Conservation (phyloP, 2,113 vertebrate genomes). For the Heterotilapia buettikoferi region DNA sequence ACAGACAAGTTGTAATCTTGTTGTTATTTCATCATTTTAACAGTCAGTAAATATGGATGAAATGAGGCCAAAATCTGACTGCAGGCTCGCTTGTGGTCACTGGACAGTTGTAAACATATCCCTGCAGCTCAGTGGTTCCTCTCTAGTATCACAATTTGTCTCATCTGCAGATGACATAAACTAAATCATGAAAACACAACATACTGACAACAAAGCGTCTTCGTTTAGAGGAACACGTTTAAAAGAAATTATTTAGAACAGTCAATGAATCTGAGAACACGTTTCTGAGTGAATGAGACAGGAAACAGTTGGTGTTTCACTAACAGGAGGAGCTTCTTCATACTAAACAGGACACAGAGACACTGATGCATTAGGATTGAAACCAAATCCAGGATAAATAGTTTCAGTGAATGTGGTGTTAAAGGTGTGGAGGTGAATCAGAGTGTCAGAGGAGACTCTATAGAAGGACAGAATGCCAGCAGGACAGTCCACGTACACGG, state of each 20-base stretch:
- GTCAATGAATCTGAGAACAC: accelerated
- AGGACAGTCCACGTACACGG: neutral
- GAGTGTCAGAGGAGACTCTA: neutral
- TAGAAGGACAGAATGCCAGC: neutral
- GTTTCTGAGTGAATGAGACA: neutral
- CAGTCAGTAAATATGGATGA: neutral
- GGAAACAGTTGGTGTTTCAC: neutral
- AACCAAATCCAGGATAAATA: neutral
- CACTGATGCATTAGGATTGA: neutral
- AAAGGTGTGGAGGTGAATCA: neutral
- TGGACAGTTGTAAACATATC: neutral
- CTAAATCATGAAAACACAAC: neutral
- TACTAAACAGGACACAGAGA: accelerated
- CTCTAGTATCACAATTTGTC: neutral
- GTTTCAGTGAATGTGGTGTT: neutral
- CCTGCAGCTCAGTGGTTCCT: neutral
- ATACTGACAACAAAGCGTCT: neutral
- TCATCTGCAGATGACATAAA: neutral
- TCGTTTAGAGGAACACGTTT: accelerated
- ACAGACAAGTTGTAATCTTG: neutral
- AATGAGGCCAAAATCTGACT: neutral
- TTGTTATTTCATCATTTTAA: neutral
- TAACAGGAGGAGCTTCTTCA: neutral
- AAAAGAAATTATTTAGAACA: neutral
- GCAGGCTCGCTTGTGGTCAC: neutral